A percentile compares a stretch with the other conserved stretches of the same genome.
phyloP scores from a whole-genome alignment of 2,113 vertebrate genomes.

The Corydoras maculifer region DNA sequence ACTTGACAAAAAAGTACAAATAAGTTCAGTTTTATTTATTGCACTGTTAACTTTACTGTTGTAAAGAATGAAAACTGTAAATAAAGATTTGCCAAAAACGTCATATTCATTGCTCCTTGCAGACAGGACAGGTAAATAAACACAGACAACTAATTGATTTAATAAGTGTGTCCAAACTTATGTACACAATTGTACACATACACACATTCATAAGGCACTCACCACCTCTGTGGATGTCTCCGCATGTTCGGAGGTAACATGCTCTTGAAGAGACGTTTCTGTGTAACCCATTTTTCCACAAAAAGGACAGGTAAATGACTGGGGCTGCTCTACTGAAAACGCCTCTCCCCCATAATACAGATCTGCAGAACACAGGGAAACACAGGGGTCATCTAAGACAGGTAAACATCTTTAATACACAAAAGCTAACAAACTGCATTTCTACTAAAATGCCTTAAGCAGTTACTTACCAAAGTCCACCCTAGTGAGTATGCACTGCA shows the following conservation, averaged over 20 bases:
- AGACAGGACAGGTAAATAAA: too few species aligned
- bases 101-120: too few species aligned
- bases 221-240: constrained; percentile 99
- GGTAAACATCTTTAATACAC: background rate
- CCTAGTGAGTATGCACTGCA: constrained; percentile 99
- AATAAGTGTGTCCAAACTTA: too few species aligned
- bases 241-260: constrained; percentile 93
- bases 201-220: constrained; percentile 50
- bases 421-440: too few species aligned
- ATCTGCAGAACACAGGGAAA: constrained; percentile 64
- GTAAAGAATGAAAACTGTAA: too few species aligned
- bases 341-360: constrained; percentile 99
- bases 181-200: too few species aligned
- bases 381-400: background rate
- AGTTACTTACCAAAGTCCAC: constrained; percentile 92
- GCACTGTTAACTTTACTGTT: too few species aligned
- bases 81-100: too few species aligned
- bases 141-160: too few species aligned
- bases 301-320: constrained; percentile 98
- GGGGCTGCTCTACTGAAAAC: constrained; percentile 96
- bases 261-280: constrained; percentile 95
- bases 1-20: too few species aligned
- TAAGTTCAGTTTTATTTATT: too few species aligned
- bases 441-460: too few species aligned
- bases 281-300: constrained; percentile 98